Base-by-base conservation (phyloP, 1,140 invertebrate genomes). In the Drosophila orena region DNA sequence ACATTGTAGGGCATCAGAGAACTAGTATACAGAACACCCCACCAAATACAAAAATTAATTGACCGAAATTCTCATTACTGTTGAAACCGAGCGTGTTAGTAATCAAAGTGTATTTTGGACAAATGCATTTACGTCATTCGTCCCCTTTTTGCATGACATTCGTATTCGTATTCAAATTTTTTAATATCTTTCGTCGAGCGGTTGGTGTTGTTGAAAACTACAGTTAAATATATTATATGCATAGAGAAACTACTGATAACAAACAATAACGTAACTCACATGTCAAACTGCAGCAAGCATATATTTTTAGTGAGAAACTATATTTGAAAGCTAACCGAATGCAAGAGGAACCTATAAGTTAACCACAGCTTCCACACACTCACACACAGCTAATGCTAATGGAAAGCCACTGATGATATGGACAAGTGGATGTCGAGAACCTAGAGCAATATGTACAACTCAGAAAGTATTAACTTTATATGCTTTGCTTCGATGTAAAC, bases 371-470 rank as follows among this genome's bases (percentile, higher is more conserved):
- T 89, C 79, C 85, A 89, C 73, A 52, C 43, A 59, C 44, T 59
- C 43, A 14, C 53, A 55, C 61, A 56, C 38, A 40, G 50, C 42
- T 70, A 56, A 42, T 11, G 37, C 30, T 40, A 68, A 20, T 49
- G 2, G 4, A 47, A 62, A 59, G 52, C 37, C 73, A 56, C 64
- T 34, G 37, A 56, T 44, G 38, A 65, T 43, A 44, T 47, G 56
- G 22, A 56, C 15, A 61, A 55, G 42, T 56, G 37, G 52, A 64
- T 46, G 54, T 17, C 17, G 54, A 66, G 35, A 72, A 88, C 62
- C 61, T 79, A 73, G 83, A 88, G 84, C 79, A 89, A 89, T 84
- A 77, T 78, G 53, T 77, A 84, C 54, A 79, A 89, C 47, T 79
- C 62, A 68, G 70, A 79, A 75, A 77, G 38, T 61, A 76, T 80